phyloP scores from a whole-genome alignment of 2,888 invertebrate genomes.

The Drosophila mayaguana region DNA sequence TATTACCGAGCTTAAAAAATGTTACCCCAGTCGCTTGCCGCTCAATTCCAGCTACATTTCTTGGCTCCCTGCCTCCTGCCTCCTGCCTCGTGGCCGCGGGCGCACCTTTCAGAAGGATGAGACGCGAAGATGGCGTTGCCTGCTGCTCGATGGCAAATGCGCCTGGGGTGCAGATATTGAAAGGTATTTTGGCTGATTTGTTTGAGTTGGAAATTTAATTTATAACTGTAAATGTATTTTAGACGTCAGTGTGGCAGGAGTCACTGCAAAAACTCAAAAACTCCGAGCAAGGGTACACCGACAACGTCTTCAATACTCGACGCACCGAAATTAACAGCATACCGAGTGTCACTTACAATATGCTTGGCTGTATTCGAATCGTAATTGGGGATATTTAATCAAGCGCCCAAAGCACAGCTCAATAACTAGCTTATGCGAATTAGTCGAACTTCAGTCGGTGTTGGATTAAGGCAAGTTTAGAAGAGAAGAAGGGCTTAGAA shows the following conservation, averaged over 20 bases:
- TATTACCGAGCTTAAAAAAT: conserved; percentile 80
- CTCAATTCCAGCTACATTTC: conserved; percentile 31
- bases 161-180: conserved; percentile 74
- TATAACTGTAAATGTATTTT: conserved; percentile 76
- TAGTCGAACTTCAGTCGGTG: not conserved
- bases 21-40: conserved; percentile 69
- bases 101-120: conserved; percentile 39
- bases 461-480: not conserved
- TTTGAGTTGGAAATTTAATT: conserved; percentile 80
- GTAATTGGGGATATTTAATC: conserved; percentile 30
- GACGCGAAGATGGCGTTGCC: conserved; percentile 15
- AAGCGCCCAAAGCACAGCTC: not conserved
- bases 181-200: conserved; percentile 79
- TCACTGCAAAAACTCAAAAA: not conserved
- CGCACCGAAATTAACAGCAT: conserved; percentile 6
- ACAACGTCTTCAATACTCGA: not conserved
- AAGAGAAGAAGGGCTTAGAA: too few relatives aligned
- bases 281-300: conserved; percentile 2
- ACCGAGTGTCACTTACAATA: conserved; percentile 22
- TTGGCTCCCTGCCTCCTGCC: conserved; percentile 15
- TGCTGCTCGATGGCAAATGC: conserved; percentile 38
- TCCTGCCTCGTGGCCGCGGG: conserved; percentile 28
- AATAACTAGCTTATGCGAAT: conserved; percentile 4
- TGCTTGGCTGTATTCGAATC: conserved; percentile 4
- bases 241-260: not conserved